phyloP scores from a whole-genome alignment of 2,113 vertebrate species.

The Rhea pennata region DNA sequence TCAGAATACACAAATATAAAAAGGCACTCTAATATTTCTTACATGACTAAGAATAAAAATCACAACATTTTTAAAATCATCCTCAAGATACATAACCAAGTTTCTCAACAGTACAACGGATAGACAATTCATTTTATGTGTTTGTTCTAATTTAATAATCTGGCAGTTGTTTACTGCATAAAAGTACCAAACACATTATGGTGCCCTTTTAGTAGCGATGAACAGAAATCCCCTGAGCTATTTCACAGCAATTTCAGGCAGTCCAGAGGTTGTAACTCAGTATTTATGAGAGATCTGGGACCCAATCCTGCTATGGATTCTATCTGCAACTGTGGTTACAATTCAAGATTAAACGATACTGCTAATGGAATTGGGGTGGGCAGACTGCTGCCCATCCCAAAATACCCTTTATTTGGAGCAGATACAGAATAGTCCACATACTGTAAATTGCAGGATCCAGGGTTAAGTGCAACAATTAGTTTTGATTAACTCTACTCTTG shows the following conservation, averaged over 20 bases:
- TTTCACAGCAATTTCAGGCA: conserved; percentile 79
- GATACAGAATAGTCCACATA: not conserved
- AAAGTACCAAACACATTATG: conserved; percentile 76
- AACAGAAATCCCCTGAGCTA: conserved; percentile 84
- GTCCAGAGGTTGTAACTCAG: conserved; percentile 61
- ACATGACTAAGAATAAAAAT: conserved; percentile 73
- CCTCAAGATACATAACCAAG: conserved; percentile 69
- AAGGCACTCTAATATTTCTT: conserved; percentile 83
- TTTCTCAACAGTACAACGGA: conserved; percentile 79
- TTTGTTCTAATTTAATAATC: conserved; percentile 61
- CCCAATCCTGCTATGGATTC: conserved; percentile 38
- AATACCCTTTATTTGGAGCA: not conserved
- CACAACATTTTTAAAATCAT: conserved; percentile 58
- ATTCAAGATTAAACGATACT: conserved; percentile 19
- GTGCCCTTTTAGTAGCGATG: conserved; percentile 81
- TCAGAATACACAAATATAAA: conserved; percentile 83
- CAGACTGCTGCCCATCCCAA: not conserved
- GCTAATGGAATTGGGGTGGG: not conserved
- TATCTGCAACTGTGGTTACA: conserved; percentile 57
- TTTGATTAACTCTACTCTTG: conserved; percentile 9
- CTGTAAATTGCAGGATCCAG: conserved; percentile 7
- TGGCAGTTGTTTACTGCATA: conserved; percentile 72
- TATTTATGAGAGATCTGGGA: conserved; percentile 52
- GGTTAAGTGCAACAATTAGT: conserved; percentile 54
- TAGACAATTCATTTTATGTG: conserved; percentile 73